phyloP scores from a whole-genome alignment of 2,113 vertebrate genomes.

The Lycaon pictus region DNA sequence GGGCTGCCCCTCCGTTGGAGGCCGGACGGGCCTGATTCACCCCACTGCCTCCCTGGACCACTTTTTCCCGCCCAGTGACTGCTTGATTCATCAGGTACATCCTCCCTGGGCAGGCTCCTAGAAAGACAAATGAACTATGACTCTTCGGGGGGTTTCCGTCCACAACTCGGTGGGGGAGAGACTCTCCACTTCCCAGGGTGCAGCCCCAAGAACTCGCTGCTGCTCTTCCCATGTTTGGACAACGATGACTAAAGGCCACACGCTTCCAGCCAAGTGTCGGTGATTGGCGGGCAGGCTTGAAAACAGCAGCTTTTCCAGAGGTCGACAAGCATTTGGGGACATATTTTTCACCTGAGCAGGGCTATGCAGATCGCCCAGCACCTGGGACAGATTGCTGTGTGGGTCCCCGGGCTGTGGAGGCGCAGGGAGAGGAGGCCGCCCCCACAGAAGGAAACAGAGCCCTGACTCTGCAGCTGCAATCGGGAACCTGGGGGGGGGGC shows the following conservation, averaged over 20 bases:
- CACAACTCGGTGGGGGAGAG: not conserved
- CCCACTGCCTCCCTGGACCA: not conserved
- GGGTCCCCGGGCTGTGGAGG: slow-evolving; percentile 26
- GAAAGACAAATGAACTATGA: not conserved
- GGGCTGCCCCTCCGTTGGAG: not conserved
- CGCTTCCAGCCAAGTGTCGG: slow-evolving; percentile 41
- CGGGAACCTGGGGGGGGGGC: accelerated
- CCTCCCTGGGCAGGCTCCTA: not conserved
- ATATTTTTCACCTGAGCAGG: slow-evolving; percentile 67
- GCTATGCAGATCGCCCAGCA: slow-evolving; percentile 48
- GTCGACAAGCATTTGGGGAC: slow-evolving; percentile 54
- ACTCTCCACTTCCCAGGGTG: not conserved
- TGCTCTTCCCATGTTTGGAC: not conserved
- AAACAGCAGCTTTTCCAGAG: slow-evolving; percentile 43
- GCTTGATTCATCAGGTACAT: not conserved
- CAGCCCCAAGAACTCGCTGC: not conserved
- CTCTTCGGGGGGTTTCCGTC: not conserved
- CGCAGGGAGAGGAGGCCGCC: not conserved
- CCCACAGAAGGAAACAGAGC: not conserved
- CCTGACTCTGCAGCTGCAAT: not conserved
- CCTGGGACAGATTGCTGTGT: slow-evolving; percentile 63
- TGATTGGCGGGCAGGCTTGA: slow-evolving; percentile 54
- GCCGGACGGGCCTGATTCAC: not conserved
- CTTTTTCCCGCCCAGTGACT: not conserved
- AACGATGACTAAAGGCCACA: slow-evolving; percentile 51